Evolutionary conservation across 2,888 invertebrate genomes (phyloP).

Genomic region (Yponomeuta sedellus): DNA sequence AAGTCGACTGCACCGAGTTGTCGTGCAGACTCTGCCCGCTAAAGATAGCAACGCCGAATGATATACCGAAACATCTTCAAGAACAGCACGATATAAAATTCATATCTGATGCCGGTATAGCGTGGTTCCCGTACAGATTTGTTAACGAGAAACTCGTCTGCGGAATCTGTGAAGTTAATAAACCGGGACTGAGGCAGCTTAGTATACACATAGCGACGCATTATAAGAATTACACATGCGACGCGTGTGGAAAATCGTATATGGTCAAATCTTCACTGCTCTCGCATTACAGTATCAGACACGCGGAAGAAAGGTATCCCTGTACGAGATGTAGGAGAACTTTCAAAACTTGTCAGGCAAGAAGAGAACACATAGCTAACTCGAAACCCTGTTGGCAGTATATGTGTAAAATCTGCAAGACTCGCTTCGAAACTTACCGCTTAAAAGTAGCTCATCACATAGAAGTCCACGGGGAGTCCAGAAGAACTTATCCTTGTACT

Average conservation of each 20-base stretch:
- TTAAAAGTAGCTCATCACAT: neutral
- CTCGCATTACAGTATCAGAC: neutral
- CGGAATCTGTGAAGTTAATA: constrained; percentile 37
- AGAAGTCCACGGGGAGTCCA: neutral
- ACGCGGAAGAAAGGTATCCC: neutral
- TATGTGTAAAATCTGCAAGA: constrained; percentile 3
- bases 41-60: constrained; percentile 10
- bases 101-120: constrained; percentile 36
- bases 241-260: constrained; percentile 51
- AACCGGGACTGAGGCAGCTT: constrained; percentile 38
- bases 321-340: constrained; percentile 2
- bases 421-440: neutral
- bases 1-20: constrained; percentile 22
- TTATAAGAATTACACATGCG: constrained; percentile 47
- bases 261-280: constrained; percentile 3
- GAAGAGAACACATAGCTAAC: neutral
- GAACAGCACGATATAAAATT: constrained; percentile 26
- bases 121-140: constrained; percentile 46
- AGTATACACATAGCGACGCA: constrained; percentile 49
- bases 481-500: neutral
- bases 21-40: constrained; percentile 19
- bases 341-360: neutral
- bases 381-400: constrained; percentile 3
- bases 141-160: constrained; percentile 31
- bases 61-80: constrained; percentile 18